phyloP scores from a whole-genome alignment of 2,888 invertebrate species.

The Tenthredo scrophulariae region DNA sequence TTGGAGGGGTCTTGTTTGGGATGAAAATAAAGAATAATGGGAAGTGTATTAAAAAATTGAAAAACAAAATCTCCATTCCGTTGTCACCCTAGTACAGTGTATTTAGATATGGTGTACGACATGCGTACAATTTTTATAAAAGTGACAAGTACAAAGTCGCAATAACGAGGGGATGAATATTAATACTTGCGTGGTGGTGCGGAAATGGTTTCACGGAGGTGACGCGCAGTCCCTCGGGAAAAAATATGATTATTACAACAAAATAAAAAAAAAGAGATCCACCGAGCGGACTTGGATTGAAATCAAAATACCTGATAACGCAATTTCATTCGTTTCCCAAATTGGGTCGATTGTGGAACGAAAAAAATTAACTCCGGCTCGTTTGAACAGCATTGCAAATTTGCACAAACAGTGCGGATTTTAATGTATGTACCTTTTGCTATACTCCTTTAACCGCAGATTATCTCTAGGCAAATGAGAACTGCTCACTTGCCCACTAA shows the following conservation, averaged over 20 bases:
- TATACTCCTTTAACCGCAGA: neutral
- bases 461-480: neutral
- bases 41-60: neutral
- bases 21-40: neutral
- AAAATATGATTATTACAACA: constrained; percentile 5
- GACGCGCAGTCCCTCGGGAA: neutral
- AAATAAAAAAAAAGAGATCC: neutral
- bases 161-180: constrained; percentile 44
- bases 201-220: constrained; percentile 38
- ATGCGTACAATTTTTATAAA: constrained; percentile 29
- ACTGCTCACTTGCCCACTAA: neutral
- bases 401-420: neutral
- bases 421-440: neutral
- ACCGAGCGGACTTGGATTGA: neutral
- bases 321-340: constrained; percentile 15
- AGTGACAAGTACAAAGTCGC: constrained; percentile 22
- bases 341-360: neutral
- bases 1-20: neutral
- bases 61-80: neutral
- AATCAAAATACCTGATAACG: constrained; percentile 33
- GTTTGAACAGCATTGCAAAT: neutral
- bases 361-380: neutral
- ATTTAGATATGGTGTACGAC: neutral
- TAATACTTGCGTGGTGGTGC: constrained; percentile 8
- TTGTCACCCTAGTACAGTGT: neutral